phyloP scores from a whole-genome alignment of 92 coral and sea anemone genomes.

The Porites rus region DNA sequence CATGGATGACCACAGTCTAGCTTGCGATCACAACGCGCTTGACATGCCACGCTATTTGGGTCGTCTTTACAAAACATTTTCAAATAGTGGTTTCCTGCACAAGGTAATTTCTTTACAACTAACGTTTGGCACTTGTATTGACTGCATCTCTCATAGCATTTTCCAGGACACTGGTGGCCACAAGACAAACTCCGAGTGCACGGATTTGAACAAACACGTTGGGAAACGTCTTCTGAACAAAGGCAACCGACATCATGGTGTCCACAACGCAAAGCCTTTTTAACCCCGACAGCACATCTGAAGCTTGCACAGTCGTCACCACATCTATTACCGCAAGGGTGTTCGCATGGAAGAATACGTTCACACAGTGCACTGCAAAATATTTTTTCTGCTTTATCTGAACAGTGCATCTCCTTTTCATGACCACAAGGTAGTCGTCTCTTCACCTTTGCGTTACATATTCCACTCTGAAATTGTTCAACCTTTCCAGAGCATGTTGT shows the following conservation, averaged over 20 bases:
- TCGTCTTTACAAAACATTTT: conserved; percentile 4
- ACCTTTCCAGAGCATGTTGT: conserved; percentile 2
- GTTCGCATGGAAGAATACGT: conserved; percentile 62
- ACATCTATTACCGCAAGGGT: conserved; percentile 68
- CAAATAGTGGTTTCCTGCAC: conserved; percentile 50
- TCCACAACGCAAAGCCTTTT: conserved; percentile 36
- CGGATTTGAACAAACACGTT: not conserved
- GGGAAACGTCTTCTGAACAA: conserved; percentile 50
- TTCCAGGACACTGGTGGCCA: conserved; percentile 76
- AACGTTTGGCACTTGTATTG: not conserved
- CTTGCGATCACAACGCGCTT: conserved; percentile 32
- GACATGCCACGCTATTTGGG: conserved; percentile 36
- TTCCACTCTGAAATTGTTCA: not conserved
- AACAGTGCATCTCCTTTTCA: conserved; percentile 50
- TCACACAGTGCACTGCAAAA: conserved; percentile 57
- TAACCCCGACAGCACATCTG: conserved; percentile 28
- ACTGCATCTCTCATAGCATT: conserved; percentile 32
- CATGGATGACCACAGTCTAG: conserved; percentile 80
- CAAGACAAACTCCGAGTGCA: conserved; percentile 40
- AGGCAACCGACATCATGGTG: conserved; percentile 49
- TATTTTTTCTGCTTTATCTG: conserved; percentile 17
- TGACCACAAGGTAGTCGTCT: conserved; percentile 65
- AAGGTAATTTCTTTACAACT: conserved; percentile 34
- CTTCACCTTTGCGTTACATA: not conserved
- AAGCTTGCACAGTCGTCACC: conserved; percentile 50